Evolutionary conservation across 2,888 invertebrate species (phyloP), one percentile per base, ranked within the genome.

Genomic region (Clostera curtula): DNA sequence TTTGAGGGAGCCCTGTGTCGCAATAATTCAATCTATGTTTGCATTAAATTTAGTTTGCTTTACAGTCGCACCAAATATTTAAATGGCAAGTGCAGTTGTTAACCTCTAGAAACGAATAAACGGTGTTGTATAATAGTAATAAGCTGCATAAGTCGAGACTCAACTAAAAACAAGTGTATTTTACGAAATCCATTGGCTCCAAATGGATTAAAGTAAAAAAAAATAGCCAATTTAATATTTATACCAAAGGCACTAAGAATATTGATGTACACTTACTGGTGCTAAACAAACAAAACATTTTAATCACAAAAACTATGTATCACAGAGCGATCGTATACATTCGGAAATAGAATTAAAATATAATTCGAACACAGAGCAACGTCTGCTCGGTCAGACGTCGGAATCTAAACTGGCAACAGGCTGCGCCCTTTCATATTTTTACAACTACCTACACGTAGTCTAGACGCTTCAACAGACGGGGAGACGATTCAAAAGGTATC

Each of bases 251-350:
- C 17, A n/a, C n/a, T n/a, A n/a, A n/a, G n/a, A n/a, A n/a, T n/a
- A n/a, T n/a, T n/a, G n/a, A n/a, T n/a, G n/a, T n/a, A n/a, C 64
- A 72, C 72, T 72, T 53, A 72, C 72, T 65, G 25, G 54, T 43
- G 28, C 67, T 53, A 40, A 72, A 69, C 3, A 72, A 34, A 40
- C 72, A 72, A 40, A 71, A 70, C 70, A 71, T 63, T 36, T 37
- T 35, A 43, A 27, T 34, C 25, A 31, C 22, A 37, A 40, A 33
- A 19, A 37, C 24, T 48, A n/a, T n/a, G n/a, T n/a, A 46, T 47
- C 44, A 47, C 48, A 48, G 34, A 28, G 12, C 8, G 13, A 30
- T 25, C 25, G 34, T 42, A 20, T 25, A 33, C 39, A 30, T 12
- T 23, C 32, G 36, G 34, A 30, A 26, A 3, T 12, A 11, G 15